Percentiles rank a stretch among this genome's conserved stretches.
Evolutionary conservation across 2,797 vertebrate species (phyloP).

Genomic region (Limosa lapponica): DNA sequence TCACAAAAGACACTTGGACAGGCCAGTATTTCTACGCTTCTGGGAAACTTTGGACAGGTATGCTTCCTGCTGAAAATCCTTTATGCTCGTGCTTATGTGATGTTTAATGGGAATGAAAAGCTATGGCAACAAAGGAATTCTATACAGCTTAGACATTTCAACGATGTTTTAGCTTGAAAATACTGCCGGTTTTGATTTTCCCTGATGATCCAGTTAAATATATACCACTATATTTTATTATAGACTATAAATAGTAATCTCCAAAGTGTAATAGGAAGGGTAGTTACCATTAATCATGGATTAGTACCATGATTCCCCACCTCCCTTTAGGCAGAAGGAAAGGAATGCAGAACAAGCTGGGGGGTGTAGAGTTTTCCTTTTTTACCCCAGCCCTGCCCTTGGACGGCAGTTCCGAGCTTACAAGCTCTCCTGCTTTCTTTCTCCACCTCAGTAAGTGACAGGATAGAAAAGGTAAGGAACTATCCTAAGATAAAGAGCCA

Average conservation of each 20-base stretch:
- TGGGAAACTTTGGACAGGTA: slow-evolving; percentile 99
- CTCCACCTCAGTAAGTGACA: neutral
- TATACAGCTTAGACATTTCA: neutral
- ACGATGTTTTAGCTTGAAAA: neutral
- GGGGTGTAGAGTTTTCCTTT: neutral
- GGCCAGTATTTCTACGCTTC: slow-evolving; percentile 94
- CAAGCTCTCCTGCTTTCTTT: neutral
- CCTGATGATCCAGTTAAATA: neutral
- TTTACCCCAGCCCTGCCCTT: neutral
- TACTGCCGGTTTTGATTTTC: neutral
- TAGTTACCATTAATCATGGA: neutral
- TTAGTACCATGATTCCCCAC: neutral
- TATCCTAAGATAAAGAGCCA: neutral
- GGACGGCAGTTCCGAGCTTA: neutral
- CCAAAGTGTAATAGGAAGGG: neutral
- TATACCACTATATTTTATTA: neutral
- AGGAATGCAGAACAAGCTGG: neutral
- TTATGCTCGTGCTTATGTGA: neutral
- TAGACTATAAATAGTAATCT: neutral
- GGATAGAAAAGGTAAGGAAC: neutral
- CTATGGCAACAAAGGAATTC: neutral
- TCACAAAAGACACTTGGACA: slow-evolving; percentile 95
- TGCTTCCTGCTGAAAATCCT: neutral
- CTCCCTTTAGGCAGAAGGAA: neutral
- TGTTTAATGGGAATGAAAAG: neutral